Evolutionary conservation across 2,888 invertebrate species (phyloP), one percentile per base, ranked within the genome.

Genomic region (Barypeithes pellucidus): DNA sequence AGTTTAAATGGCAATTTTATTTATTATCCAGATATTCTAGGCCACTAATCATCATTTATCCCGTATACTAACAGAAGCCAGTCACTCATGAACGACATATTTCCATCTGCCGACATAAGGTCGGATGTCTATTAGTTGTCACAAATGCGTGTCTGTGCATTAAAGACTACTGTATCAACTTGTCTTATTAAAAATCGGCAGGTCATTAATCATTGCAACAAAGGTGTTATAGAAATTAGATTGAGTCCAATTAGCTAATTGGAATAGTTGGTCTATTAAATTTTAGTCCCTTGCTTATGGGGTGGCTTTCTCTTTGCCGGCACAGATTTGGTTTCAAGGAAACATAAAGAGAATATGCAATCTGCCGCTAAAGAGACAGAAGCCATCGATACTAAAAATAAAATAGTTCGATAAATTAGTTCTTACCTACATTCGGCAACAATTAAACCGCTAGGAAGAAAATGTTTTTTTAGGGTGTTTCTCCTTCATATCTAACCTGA

Each of bases 211-310:
- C 81, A 80, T 59, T 66, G 67, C 72, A 59, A 59, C 59, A 59
- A 59, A 59, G 39, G 59, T 59, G 59, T 59, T 59, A 29, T 29
- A 59, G 59, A 39, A 67, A 62, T 68, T 57, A 75, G 75, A 74
- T 69, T 66, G 62, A 70, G 67, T 70, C 76, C 79, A 79, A 82
- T 82, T 82, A 80, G 80, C 78, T 82, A 82, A 82, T 82, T 82
- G 82, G 81, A 77, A 74, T 71, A 77, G 78, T 80, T 81, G n/a
- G 20, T 36, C 36, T 59, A 59, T 59, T 59, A 59, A 59, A 39
- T 12, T 59, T 20, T 20, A 12, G 16, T 59, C 36, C 20, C 41
- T 36, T 20, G n/a, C 36, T 33, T 57, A 11, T 9, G 50, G 77
- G 75, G 68, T 73, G 78, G 76, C 63, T 63, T 63, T 67, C 18